Evolutionary conservation across 2,888 invertebrate species (phyloP), one percentile per base, ranked within the genome.

Genomic region (Parascotia fuliginaria): DNA sequence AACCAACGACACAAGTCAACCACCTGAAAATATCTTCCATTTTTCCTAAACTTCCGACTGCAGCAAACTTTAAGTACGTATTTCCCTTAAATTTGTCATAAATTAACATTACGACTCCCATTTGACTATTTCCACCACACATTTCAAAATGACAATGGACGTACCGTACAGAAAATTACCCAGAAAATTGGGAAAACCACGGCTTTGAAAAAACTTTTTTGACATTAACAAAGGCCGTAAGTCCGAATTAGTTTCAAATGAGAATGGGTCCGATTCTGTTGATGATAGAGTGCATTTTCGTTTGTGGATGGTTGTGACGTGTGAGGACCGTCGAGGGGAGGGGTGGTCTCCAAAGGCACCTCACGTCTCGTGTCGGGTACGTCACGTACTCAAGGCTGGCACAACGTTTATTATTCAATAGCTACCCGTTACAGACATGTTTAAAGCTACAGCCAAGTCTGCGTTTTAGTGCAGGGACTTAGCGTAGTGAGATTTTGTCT

Each of bases 361-460:
- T 78, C 86, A 87, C 86, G 86, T 86, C 63, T 65, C 61, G 60
- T 61, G 73, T 71, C 74, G 83, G 68, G 68, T 47, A 52, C 68
- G 54, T 68, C 68, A 68, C 68, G 68, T 83, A 78, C 77, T 66
- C 68, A 69, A 70, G 72, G 70, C 66, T 73, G 75, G 72, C 79
- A 64, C 75, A 72, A 75, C 84, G 83, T 85, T 85, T 85, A 85
- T 85, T 85, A 86, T 86, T 84, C 83, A 85, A 83, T 85, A 83
- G 78, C 79, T 78, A 80, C 82, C 82, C 79, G 82, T 85, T 82
- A 82, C 83, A 80, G 79, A 79, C 78, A 77, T 81, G 81, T 83
- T 81, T 77, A 68, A 69, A 64, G 55, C 56, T 58, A 60, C 52
- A 54, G 42, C 42, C 47, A 40, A 42, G 44, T 59, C 56, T 63